phyloP scores from a whole-genome alignment of 2,797 vertebrate species.

The Myripristis jacobus region DNA sequence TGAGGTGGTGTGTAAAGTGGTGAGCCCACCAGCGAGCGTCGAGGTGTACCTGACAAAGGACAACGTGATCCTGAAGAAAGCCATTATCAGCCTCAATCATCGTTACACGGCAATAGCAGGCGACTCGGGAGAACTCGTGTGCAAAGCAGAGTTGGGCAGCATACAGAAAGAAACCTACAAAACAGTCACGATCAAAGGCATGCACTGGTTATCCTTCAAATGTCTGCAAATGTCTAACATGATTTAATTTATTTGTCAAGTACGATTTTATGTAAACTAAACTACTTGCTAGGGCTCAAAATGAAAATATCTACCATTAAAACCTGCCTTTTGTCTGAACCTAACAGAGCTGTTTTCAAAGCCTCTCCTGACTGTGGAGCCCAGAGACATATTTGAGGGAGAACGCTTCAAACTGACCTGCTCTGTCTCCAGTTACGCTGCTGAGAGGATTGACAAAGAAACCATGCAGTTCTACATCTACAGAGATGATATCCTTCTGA shows the following conservation, averaged over 20 bases:
- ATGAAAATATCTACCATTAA: not conserved
- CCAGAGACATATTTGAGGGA: slow-evolving; percentile 68
- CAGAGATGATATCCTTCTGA: slow-evolving; percentile 55
- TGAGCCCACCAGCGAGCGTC: not conserved
- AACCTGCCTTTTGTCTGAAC: slow-evolving; percentile 2
- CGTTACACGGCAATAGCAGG: slow-evolving; percentile 23
- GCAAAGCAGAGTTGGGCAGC: slow-evolving; percentile 72
- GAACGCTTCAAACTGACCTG: slow-evolving; percentile 65
- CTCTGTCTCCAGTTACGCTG: slow-evolving; percentile 31
- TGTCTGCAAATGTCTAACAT: not conserved
- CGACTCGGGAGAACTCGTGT: slow-evolving; percentile 74
- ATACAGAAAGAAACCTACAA: slow-evolving; percentile 64
- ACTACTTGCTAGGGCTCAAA: not conserved
- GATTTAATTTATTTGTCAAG: too few relatives aligned
- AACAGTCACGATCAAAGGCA: slow-evolving; percentile 66
- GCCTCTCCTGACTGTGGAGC: slow-evolving; percentile 65
- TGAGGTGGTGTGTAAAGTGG: slow-evolving; percentile 69
- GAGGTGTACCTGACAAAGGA: slow-evolving; percentile 72
- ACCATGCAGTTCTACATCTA: slow-evolving; percentile 64
- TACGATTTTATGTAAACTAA: not conserved
- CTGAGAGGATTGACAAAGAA: slow-evolving; percentile 42
- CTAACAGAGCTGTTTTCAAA: slow-evolving; percentile 79
- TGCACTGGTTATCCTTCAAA: slow-evolving; percentile 19
- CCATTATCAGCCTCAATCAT: slow-evolving; percentile 21
- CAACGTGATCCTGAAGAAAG: slow-evolving; percentile 53